Base-by-base conservation (phyloP, 2,888 invertebrate genomes). In the Drosophila austrosaltans region DNA sequence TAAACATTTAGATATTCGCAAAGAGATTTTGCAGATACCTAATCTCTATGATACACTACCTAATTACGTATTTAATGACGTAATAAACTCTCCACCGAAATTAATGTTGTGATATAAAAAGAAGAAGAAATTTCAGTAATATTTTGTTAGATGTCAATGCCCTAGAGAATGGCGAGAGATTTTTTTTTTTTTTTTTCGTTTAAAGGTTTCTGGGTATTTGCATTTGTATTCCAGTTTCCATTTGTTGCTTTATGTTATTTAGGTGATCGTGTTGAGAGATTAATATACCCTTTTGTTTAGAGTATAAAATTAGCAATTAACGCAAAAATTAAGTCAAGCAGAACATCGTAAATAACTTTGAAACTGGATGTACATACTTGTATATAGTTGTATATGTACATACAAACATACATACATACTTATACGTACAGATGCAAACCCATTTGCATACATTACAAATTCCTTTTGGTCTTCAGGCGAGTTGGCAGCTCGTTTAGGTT, bases 361-460 rank as follows among this genome's bases (percentile, higher is more conserved):
- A 22, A 66, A 30, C 70, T 69, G 79, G 68, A 36, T 39, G 22
- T 22, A 20, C 36, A 32, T 20, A 56, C 64, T 57, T n/a, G 53
- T 62, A 40, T 25, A 40, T 40, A 58, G 16, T 10, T 57, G 57
- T 8, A 36, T 8, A n/a, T n/a, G n/a, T n/a, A 36, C 8, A 67
- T 39, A 58, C 69, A 59, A 59, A 79, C 40, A 12, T 16, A n/a
- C 40, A 12, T 16, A n/a, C 53, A 54, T 44, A 32, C 25, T n/a
- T 22, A 25, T 25, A 12, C 60, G 53, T 22, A 32, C 22, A 48
- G 42, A 58, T 32, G 53, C 66, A 30, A 61, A 70, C 40, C 66
- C 57, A 79, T 83, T 83, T 81, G 78, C 83, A 86, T 83, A 72
- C 68, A 61, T 39, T 36, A 42, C 64, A 78, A 76, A 72, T 74